A percentile compares a stretch with the other conserved stretches of the same genome.
phyloP scores from a whole-genome alignment of 2,888 invertebrate species.

The Terebella lapidaria region DNA sequence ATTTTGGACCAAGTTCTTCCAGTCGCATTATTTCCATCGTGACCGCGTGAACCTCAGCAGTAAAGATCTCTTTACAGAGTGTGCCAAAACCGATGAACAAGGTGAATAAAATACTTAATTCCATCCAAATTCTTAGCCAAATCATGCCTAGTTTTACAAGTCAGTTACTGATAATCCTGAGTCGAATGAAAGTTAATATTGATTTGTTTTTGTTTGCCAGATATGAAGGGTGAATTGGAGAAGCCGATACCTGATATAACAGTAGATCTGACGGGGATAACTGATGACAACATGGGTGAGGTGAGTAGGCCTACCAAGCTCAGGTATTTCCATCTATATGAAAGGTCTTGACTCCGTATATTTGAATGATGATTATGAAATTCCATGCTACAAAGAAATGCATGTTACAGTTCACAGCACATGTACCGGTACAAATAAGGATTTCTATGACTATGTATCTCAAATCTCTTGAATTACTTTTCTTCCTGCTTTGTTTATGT shows the following conservation, averaged over 20 bases:
- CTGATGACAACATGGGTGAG: background rate
- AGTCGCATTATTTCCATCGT: constrained; percentile 83
- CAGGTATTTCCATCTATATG: no score
- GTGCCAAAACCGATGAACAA: constrained; percentile 91
- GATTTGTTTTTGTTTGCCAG: no score
- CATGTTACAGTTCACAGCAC: no score
- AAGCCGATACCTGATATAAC: constrained; percentile 64
- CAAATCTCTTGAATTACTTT: no score
- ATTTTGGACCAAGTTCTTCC: constrained; percentile 99
- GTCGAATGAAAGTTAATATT: no score
- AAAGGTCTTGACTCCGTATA: no score
- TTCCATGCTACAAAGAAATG: no score
- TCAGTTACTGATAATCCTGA: no score
- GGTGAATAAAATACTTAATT: constrained; percentile 26
- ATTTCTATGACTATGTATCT: no score
- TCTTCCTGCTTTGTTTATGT: no score
- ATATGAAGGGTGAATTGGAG: constrained; percentile 11
- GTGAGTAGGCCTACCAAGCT: background rate
- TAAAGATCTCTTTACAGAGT: constrained; percentile 93
- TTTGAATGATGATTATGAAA: no score
- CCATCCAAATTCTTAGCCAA: background rate
- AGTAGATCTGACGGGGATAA: constrained; percentile 62
- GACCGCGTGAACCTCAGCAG: constrained; percentile 62
- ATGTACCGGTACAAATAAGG: no score
- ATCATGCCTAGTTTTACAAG: background rate